These are phyloP conservation scores for Hydrophis major DNA, from an alignment of 2,797 vertebrate species.

Conservation along the genomic window DNA sequence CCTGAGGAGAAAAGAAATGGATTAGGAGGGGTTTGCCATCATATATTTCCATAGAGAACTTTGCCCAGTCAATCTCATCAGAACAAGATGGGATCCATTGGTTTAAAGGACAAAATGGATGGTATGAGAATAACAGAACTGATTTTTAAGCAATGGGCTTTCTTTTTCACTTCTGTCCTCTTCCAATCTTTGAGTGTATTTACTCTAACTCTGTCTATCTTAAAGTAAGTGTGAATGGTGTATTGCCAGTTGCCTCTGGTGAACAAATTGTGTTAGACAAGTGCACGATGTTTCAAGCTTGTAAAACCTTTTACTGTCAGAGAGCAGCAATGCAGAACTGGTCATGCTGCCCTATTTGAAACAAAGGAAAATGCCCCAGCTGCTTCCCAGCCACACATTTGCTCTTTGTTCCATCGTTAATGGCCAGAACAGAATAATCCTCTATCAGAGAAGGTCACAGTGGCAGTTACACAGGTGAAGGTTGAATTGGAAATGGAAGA, in stretches of 20 bases:
- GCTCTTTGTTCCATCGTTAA: not conserved
- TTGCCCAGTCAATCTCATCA: constrained; percentile 54
- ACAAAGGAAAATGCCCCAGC: not conserved
- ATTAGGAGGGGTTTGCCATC: constrained; percentile 54
- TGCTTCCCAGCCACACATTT: not conserved
- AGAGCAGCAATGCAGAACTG: not conserved
- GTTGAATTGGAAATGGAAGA: not conserved
- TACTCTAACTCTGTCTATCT: not conserved
- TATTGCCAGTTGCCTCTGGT: accelerated
- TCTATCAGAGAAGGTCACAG: not conserved
- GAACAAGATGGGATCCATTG: accelerated
- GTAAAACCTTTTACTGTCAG: not conserved
- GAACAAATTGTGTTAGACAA: not conserved
- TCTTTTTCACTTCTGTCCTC: not conserved
- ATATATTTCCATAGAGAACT: constrained; percentile 27
- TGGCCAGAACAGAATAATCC: not conserved
- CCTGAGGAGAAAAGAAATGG: constrained; percentile 38
- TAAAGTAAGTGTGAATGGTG: not conserved
- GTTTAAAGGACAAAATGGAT: constrained; percentile 38
- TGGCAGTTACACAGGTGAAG: not conserved
- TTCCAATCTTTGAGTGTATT: accelerated
- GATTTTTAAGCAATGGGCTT: not conserved
- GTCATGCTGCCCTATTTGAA: not conserved
- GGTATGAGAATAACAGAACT: not conserved
- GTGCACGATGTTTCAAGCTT: not conserved